Conservation (phyloP, 2,113 vertebrate genomes). For the Trinectes maculatus region DNA sequence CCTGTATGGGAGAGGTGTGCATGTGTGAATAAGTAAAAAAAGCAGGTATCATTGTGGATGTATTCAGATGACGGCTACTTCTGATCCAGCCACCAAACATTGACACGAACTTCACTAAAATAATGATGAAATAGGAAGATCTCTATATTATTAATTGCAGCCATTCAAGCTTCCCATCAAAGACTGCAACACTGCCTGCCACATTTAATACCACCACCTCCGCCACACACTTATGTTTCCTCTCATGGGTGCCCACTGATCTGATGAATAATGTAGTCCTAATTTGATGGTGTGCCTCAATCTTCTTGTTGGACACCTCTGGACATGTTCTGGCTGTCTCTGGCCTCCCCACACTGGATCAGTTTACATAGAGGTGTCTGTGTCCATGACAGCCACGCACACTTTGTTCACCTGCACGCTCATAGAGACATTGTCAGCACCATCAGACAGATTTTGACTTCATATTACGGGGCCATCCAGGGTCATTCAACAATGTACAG, state of each 20-base stretch:
- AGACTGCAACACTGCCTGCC: slow-evolving; percentile 34
- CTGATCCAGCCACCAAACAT: background rate
- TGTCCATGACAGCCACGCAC: slow-evolving; percentile 63
- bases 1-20: slow-evolving; percentile 36
- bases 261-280: slow-evolving; percentile 77
- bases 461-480: slow-evolving; percentile 44
- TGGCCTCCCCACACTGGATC: slow-evolving; percentile 65
- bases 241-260: slow-evolving; percentile 52
- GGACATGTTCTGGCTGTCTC: slow-evolving; percentile 70
- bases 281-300: slow-evolving; percentile 75
- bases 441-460: slow-evolving; percentile 47
- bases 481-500: background rate
- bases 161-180: slow-evolving; percentile 32
- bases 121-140: background rate
- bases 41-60: slow-evolving; percentile 23
- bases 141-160: slow-evolving; percentile 24
- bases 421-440: slow-evolving; percentile 35
- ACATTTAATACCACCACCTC: slow-evolving; percentile 56
- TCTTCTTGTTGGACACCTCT: slow-evolving; percentile 76
- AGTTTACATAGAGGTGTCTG: slow-evolving; percentile 76
- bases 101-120: background rate
- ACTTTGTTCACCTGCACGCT: slow-evolving; percentile 42
- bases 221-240: slow-evolving; percentile 67
- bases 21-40: slow-evolving; percentile 18
- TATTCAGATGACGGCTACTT: background rate